These are phyloP conservation scores for Phylloscopus whistleri DNA, from an alignment of 2,113 vertebrate genomes.

Conservation along the genomic window DNA sequence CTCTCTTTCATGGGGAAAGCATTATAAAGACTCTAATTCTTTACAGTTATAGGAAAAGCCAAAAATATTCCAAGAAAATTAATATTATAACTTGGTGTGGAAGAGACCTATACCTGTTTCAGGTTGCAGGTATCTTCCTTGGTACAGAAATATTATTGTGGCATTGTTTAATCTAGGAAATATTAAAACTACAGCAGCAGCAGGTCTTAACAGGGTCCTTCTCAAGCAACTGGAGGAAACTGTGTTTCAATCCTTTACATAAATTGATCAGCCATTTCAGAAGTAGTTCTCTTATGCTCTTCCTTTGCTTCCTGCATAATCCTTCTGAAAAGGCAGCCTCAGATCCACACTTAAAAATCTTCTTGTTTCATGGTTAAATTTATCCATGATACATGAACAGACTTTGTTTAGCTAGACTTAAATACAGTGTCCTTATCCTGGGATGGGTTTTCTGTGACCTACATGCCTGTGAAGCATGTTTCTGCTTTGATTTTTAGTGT, in stretches of 20 bases:
- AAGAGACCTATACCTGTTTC: background rate
- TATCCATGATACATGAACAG: background rate
- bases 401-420: background rate
- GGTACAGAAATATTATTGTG: background rate
- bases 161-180: background rate
- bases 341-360: background rate
- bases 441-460: background rate
- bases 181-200: background rate
- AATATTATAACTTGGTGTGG: background rate
- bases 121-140: background rate
- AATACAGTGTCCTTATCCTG: background rate
- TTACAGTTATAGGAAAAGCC: background rate
- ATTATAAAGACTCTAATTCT: background rate
- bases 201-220: background rate
- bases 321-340: background rate
- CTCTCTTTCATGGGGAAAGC: background rate
- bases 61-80: background rate
- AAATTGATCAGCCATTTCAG: background rate
- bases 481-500: background rate
- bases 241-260: background rate
- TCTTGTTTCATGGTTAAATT: background rate
- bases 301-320: background rate
- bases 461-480: background rate
- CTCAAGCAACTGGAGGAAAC: background rate
- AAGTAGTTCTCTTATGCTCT: background rate